Evolutionary conservation across 2,888 invertebrate genomes (phyloP).

Genomic region (Metalampra italica): DNA sequence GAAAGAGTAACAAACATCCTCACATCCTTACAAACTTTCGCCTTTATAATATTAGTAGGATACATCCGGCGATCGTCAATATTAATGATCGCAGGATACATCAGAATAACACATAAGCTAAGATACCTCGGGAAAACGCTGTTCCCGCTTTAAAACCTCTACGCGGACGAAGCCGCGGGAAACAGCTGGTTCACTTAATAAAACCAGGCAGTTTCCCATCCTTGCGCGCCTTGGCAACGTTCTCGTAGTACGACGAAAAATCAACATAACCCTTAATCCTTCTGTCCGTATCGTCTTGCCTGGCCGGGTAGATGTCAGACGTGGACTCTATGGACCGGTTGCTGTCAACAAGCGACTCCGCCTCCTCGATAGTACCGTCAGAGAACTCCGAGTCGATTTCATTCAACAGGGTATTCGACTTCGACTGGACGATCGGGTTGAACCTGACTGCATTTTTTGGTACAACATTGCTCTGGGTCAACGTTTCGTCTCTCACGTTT

Average conservation of each 20-base stretch:
- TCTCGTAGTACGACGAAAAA: slow-evolving; percentile 88
- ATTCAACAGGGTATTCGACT: slow-evolving; percentile 61
- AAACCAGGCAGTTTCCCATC: slow-evolving; percentile 83
- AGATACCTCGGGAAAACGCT: too few species aligned
- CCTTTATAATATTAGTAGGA: too few species aligned
- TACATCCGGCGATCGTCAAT: too few species aligned
- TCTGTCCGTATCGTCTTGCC: slow-evolving; percentile 79
- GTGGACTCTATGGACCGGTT: slow-evolving; percentile 62
- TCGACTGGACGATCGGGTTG: slow-evolving; percentile 80
- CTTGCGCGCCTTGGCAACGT: slow-evolving; percentile 81
- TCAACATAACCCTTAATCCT: slow-evolving; percentile 90
- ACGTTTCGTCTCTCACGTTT: slow-evolving; percentile 55
- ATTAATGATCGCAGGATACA: too few species aligned
- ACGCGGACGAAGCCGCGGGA: too few species aligned
- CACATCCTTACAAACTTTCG: too few species aligned
- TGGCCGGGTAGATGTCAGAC: slow-evolving; percentile 60
- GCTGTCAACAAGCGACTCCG: slow-evolving; percentile 56
- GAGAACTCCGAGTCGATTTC: slow-evolving; percentile 66
- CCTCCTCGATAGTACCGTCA: slow-evolving; percentile 46
- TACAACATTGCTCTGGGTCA: slow-evolving; percentile 24
- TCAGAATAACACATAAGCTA: too few species aligned
- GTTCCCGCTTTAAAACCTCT: too few species aligned
- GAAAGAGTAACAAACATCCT: too few species aligned
- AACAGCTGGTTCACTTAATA: slow-evolving; percentile 49
- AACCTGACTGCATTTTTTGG: slow-evolving; percentile 79